Evolutionary conservation across 2,113 vertebrate genomes (phyloP).

Genomic region (Phodopus roborovskii): DNA sequence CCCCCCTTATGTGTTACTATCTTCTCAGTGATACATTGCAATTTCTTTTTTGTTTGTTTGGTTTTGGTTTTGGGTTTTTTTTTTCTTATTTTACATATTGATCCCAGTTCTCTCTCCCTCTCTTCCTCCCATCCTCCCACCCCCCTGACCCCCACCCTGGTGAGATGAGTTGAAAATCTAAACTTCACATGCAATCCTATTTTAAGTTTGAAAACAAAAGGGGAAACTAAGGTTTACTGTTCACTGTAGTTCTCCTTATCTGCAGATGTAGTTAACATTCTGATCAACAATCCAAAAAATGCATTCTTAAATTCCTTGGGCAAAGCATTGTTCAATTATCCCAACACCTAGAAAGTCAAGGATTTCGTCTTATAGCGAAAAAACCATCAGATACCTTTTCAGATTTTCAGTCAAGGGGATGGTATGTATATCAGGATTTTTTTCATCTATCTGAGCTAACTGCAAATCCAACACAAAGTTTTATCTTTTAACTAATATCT

Average conservation of each 20-base stretch:
- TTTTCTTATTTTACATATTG: too few relatives aligned
- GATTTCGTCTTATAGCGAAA: background rate
- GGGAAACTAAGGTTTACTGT: background rate
- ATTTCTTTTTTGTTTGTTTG: background rate
- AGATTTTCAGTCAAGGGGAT: background rate
- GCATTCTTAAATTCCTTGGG: background rate
- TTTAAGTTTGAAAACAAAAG: slow-evolving; percentile 22
- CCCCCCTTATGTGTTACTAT: background rate
- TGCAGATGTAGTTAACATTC: background rate
- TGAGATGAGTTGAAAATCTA: background rate
- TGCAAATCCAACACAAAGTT: background rate
- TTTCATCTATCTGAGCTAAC: background rate
- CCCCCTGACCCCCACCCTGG: background rate
- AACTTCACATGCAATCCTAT: background rate
- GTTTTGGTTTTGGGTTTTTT: too few relatives aligned
- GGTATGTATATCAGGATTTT: background rate
- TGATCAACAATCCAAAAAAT: background rate
- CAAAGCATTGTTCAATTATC: background rate
- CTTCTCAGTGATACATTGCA: background rate
- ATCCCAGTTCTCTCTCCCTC: too few relatives aligned
- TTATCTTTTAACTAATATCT: background rate
- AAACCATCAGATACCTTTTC: background rate
- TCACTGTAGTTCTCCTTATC: background rate
- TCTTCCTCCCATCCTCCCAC: too few relatives aligned
- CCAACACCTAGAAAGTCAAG: background rate